Conservation (phyloP, 2,113 vertebrate genomes). For the Scopus umbretta region DNA sequence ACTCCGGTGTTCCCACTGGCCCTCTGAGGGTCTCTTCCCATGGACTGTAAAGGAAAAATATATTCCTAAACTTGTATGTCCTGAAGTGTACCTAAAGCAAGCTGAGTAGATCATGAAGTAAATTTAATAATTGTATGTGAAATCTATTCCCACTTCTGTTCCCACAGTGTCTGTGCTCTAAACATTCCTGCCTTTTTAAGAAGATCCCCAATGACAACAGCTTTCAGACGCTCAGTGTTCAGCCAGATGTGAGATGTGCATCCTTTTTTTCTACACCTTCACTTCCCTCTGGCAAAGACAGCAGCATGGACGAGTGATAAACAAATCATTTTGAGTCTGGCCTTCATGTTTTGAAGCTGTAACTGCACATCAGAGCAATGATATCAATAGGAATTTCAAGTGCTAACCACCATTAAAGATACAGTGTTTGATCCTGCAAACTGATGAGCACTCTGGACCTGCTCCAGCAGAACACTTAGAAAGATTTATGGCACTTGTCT, state of each 20-base stretch:
- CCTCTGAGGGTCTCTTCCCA: not conserved
- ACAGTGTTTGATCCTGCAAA: not conserved
- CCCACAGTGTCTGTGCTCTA: not conserved
- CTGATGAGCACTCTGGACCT: not conserved
- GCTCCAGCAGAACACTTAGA: not conserved
- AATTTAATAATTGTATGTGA: not conserved
- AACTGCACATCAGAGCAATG: not conserved
- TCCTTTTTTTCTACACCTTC: not conserved
- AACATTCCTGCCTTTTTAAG: not conserved
- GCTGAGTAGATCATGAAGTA: not conserved
- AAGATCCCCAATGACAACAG: not conserved
- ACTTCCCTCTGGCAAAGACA: not conserved
- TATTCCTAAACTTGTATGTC: not conserved
- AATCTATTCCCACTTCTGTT: not conserved
- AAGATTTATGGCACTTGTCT: not conserved
- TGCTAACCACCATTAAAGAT: not conserved
- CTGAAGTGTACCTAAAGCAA: not conserved
- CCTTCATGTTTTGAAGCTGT: not conserved
- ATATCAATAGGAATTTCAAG: not conserved
- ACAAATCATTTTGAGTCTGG: not conserved
- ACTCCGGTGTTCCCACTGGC: not conserved
- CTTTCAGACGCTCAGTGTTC: not conserved
- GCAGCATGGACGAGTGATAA: not conserved
- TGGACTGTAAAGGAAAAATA: not conserved
- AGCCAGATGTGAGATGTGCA: not conserved